phyloP scores from a whole-genome alignment of 2,888 invertebrate genomes.

The Synanthedon formicaeformis region DNA sequence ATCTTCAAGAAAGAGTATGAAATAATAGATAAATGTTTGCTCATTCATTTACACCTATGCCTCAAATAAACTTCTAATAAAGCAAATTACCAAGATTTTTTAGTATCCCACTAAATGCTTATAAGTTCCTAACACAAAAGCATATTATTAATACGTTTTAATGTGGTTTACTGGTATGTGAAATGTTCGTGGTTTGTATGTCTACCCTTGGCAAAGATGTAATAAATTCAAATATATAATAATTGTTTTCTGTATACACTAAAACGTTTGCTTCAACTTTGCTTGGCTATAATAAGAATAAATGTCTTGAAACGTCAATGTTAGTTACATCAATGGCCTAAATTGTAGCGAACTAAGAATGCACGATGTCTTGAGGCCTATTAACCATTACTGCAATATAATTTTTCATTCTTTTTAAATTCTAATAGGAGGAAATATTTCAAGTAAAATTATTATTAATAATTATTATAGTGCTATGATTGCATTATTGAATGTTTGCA shows the following conservation, averaged over 20 bases:
- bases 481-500: conserved; percentile 68
- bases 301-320: background rate
- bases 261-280: conserved; percentile 8
- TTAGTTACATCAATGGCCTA: conserved; percentile 23
- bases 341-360: conserved; percentile 16
- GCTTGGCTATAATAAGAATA: conserved; percentile 6
- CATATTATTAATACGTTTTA: no score
- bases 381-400: conserved; percentile 25
- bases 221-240: background rate
- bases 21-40: no score
- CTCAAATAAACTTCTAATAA: no score
- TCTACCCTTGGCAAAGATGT: background rate
- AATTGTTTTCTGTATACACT: background rate
- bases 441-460: conserved; percentile 46
- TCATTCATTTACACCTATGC: no score
- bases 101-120: no score
- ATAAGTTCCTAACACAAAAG: no score
- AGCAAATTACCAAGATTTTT: no score
- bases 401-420: conserved; percentile 34
- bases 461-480: conserved; percentile 56
- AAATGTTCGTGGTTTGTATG: background rate
- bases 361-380: conserved; percentile 30
- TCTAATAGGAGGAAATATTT: conserved; percentile 46
- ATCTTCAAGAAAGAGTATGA: no score
- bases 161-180: no score